Conservation (phyloP, 2,113 vertebrate genomes). For the Rhinopomastus cyanomelas region DNA sequence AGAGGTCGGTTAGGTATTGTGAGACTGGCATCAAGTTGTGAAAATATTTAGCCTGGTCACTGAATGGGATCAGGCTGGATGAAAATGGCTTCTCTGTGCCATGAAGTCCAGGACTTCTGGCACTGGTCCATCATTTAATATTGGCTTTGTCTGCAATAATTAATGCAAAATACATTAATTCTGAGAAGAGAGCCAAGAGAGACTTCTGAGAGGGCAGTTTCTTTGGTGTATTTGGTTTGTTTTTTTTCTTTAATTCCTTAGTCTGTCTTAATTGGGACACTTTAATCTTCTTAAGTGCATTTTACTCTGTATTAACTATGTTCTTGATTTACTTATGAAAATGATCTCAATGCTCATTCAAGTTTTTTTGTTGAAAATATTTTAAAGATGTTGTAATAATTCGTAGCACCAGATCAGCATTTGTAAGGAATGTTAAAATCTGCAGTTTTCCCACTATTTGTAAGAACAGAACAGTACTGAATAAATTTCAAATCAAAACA, state of each 20-base stretch:
- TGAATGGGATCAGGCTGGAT: not conserved
- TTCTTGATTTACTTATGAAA: not conserved
- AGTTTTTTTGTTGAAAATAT: not conserved
- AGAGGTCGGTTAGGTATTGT: not conserved
- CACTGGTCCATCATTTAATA: not conserved
- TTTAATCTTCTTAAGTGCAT: not conserved
- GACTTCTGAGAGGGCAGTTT: not conserved
- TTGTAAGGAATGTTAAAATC: not conserved
- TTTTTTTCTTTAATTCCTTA: not conserved
- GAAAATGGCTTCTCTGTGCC: not conserved
- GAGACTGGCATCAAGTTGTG: not conserved
- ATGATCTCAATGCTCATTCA: not conserved
- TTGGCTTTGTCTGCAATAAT: not conserved
- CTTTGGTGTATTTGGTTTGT: no score
- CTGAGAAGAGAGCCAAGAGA: not conserved
- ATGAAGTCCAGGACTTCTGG: not conserved
- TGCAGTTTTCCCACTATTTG: not conserved
- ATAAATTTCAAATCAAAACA: not conserved
- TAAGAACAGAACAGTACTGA: not conserved
- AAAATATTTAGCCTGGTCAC: not conserved
- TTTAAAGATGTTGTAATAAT: not conserved
- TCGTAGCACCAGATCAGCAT: not conserved
- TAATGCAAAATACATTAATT: not conserved
- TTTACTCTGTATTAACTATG: not conserved
- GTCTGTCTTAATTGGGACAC: not conserved